Percentiles rank a stretch among this genome's conserved stretches.
phyloP scores from a whole-genome alignment of 2,888 invertebrate species.

The Tetrapedia diversipes region DNA sequence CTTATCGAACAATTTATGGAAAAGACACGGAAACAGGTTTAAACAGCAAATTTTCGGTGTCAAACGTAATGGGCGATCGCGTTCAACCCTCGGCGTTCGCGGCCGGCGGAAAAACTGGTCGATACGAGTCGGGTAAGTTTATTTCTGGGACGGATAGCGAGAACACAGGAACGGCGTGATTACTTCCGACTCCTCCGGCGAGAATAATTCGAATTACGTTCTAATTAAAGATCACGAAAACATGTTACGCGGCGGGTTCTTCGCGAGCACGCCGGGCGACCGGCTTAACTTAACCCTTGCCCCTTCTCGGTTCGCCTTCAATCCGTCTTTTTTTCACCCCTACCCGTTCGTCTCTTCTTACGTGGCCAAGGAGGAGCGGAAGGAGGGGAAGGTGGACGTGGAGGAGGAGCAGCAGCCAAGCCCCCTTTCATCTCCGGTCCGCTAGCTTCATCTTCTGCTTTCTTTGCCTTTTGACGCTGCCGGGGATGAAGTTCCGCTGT shows the following conservation, averaged over 20 bases:
- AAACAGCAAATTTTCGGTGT: too few relatives aligned
- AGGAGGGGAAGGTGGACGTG: too few relatives aligned
- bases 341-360: constrained; percentile 11
- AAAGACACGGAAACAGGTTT: too few relatives aligned
- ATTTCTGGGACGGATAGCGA: background rate
- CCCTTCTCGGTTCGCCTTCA: constrained; percentile 31
- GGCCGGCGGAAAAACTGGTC: background rate
- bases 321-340: constrained; percentile 5
- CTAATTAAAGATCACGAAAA: constrained; percentile 27
- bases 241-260: background rate
- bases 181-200: background rate
- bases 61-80: too few relatives aligned
- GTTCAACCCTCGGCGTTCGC: too few relatives aligned
- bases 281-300: constrained; percentile 68
- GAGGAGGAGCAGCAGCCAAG: too few relatives aligned
- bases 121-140: background rate
- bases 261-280: constrained; percentile 27
- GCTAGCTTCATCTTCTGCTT: constrained; percentile 49
- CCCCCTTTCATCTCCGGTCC: constrained; percentile 67
- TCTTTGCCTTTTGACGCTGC: constrained; percentile 58
- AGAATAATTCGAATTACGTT: background rate
- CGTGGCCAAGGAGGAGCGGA: constrained; percentile 4
- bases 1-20: too few relatives aligned
- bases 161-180: background rate
- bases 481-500: constrained; percentile 61